These are phyloP conservation scores for Drosophila peninsularis DNA, from an alignment of 2,888 invertebrate genomes.

Conservation along the genomic window DNA sequence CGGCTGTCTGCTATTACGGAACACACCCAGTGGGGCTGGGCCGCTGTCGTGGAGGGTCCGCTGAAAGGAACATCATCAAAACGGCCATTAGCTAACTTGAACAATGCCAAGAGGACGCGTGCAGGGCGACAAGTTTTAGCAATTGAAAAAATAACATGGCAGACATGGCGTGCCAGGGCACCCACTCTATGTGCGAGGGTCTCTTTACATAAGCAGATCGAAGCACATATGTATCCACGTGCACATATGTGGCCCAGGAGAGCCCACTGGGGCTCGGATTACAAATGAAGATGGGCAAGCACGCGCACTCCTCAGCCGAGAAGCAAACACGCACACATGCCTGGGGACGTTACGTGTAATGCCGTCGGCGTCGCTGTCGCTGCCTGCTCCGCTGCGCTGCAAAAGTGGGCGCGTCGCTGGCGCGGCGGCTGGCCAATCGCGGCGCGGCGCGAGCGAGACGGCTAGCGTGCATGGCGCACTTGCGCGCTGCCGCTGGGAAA, in stretches of 20 bases:
- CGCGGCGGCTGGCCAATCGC: slow-evolving; percentile 45
- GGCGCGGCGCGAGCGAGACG: slow-evolving; percentile 47
- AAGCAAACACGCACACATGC: slow-evolving; percentile 11
- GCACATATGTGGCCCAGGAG: slow-evolving; percentile 23
- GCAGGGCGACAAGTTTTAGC: slow-evolving; percentile 43
- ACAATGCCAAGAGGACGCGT: slow-evolving; percentile 28
- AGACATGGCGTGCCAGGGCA: slow-evolving; percentile 46
- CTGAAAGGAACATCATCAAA: slow-evolving; percentile 68
- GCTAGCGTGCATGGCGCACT: slow-evolving; percentile 44
- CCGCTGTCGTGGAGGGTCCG: not conserved
- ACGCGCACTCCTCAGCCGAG: slow-evolving; percentile 25
- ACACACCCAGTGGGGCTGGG: slow-evolving; percentile 42
- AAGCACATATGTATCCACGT: slow-evolving; percentile 7
- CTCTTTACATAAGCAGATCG: slow-evolving; percentile 46
- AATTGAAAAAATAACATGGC: slow-evolving; percentile 66
- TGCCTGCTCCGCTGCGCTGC: slow-evolving; percentile 15
- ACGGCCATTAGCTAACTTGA: slow-evolving; percentile 69
- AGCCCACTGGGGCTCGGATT: slow-evolving; percentile 47
- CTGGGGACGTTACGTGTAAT: slow-evolving; percentile 47
- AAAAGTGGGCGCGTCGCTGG: slow-evolving; percentile 63
- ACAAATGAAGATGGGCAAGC: slow-evolving; percentile 51
- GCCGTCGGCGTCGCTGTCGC: slow-evolving; percentile 43
- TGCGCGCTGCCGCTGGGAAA: slow-evolving; percentile 64
- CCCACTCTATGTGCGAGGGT: slow-evolving; percentile 25
- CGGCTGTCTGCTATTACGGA: slow-evolving; percentile 23